Evolutionary conservation across 2,113 vertebrate genomes (phyloP), one percentile per base, ranked within the genome.

Genomic region (Takifugu flavidus): DNA sequence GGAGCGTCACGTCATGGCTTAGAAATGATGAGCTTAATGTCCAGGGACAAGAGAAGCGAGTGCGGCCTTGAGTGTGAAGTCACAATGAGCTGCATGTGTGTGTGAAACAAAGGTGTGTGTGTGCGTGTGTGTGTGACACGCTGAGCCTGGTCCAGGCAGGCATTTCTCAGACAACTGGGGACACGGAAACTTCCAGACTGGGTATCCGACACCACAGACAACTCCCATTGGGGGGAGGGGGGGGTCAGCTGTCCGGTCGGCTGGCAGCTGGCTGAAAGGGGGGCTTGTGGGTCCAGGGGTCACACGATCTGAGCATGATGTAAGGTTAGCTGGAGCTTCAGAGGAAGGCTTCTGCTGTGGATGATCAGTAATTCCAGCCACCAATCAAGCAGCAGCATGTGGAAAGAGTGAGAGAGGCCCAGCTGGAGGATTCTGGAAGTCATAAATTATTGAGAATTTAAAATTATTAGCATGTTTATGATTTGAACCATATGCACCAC

Each of bases 151-250:
- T 31, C 29, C 67, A 78, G 82, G 82, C 77, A 81, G 67, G 56
- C 79, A 87, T 88, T 86, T 70, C 70, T 67, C 56, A 61, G 56
- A 74, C 82, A 79, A 82, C 77, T 80, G 77, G 8, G n/a, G 34
- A 51, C 62, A 46, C 56, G 70, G 82, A 88, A 81, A 58, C 70
- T 87, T 90, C 87, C 70, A 82, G 85, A 84, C 60, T 25, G 49
- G 64, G 61, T 67, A 74, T 78, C 72, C 79, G 66, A 58, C 51
- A 76, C 55, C 57, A 47, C 62, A 71, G 71, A 68, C 74, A 15
- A 50, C 45, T 56, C 64, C 64, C 53, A 56, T 26, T 65, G 80
- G 65, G 68, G 53, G 25, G 20, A 6, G 3, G 34, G 31, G 34
- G 3, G 34, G 31, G 58, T 77, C 75, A 82, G 80, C 78, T 85